Evolutionary conservation across 2,797 vertebrate genomes (phyloP).

Genomic region (Carduelis carduelis): DNA sequence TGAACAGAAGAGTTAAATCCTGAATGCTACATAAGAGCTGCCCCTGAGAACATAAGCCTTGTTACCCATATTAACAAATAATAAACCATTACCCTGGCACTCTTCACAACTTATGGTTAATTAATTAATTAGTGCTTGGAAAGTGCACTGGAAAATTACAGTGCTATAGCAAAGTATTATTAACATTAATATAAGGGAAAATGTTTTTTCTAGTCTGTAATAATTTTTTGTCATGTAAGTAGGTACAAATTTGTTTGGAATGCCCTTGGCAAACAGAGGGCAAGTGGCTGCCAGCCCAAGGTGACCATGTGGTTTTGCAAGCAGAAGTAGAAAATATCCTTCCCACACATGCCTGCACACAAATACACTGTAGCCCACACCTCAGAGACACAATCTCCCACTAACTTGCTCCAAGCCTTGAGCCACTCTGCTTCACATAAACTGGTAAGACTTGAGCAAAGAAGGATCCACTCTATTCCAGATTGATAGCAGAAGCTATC

Average conservation of each 20-base stretch:
- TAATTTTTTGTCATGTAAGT: not conserved
- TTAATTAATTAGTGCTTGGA: constrained; percentile 12
- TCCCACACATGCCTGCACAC: not conserved
- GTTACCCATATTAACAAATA: constrained; percentile 13
- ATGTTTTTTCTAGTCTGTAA: not conserved
- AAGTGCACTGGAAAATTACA: constrained; percentile 13
- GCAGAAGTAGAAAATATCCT: not conserved
- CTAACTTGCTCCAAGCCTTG: not conserved
- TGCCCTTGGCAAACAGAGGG: not conserved
- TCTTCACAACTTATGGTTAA: constrained; percentile 12
- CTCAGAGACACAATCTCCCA: not conserved
- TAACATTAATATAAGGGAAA: not conserved
- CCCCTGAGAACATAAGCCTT: not conserved
- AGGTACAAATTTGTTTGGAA: not conserved
- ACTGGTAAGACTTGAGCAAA: not conserved
- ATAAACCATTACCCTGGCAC: not conserved
- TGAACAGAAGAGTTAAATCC: not conserved
- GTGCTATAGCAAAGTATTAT: not conserved
- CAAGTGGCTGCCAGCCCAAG: not conserved
- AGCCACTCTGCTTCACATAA: not conserved
- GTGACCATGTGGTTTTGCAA: not conserved
- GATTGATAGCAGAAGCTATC: not conserved
- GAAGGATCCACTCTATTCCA: not conserved
- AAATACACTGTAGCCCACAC: not conserved
- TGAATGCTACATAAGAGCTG: not conserved